These are phyloP conservation scores for Sciurus vulgaris DNA, from an alignment of 2,797 vertebrate species.

Conservation along the genomic window DNA sequence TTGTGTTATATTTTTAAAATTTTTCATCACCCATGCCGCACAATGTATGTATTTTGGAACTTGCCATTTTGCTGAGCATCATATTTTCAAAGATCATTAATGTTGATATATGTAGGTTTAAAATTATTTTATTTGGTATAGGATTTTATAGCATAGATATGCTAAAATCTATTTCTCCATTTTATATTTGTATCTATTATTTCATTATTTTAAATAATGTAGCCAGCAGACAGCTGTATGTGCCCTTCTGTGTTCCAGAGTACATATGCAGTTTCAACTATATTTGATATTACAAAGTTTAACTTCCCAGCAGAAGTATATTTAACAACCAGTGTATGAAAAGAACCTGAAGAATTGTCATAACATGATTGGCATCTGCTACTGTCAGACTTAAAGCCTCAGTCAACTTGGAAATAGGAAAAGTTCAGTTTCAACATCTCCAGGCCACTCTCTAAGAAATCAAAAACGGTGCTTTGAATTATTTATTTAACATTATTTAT, in stretches of 20 bases:
- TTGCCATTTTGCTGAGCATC: neutral
- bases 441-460: neutral
- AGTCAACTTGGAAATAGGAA: neutral
- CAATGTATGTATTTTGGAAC: neutral
- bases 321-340: neutral
- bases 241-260: neutral
- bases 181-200: neutral
- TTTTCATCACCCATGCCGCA: neutral
- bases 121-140: neutral
- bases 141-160: neutral
- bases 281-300: neutral
- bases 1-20: neutral
- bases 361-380: neutral
- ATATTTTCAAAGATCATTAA: neutral
- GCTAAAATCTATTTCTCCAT: neutral
- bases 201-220: neutral
- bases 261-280: neutral
- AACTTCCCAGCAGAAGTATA: neutral
- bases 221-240: neutral
- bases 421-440: neutral
- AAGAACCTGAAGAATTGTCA: neutral
- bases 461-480: neutral
- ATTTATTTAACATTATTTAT: too few relatives aligned
- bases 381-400: neutral
- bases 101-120: neutral